Base-by-base conservation (phyloP, 2,888 invertebrate species). In the Pristionchus mayeri region DNA sequence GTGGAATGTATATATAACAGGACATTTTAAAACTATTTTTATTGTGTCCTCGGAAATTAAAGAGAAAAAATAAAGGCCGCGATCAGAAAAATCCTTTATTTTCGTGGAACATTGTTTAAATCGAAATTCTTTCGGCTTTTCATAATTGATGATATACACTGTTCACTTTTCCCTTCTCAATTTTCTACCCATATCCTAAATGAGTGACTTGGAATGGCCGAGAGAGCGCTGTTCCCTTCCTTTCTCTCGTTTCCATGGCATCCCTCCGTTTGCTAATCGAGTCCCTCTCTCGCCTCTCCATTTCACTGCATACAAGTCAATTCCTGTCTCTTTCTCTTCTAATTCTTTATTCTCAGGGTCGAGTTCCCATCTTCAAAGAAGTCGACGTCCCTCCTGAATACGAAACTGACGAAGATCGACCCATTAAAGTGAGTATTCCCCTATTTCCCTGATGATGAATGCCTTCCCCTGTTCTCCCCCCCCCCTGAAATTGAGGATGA, bases 361-460 rank as follows among this genome's bases (percentile, higher is more conserved):
- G 63, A 9, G 63, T 24, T 37, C 24, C 67, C 0, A 30, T 27
- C 24, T 24, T 21, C 21, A 18, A 63, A 82, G 82, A 82, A 48
- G 82, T 82, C 1, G 82, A 52, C 34, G 82, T 82, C 6, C 82
- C 82, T 7, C 82, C 63, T 27, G 82, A 82, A 37, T 82, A 82
- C 82, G 82, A 82, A 24, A 82, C 82, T 0, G 82, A 82, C 82
- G 82, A 82, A 16, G 82, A 82, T 30, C 63, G 82, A 44, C 82
- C 82, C 7, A 82, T 82, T 27, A 60, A 67, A 30, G 82, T 80
- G 21, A 57, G 57, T 7, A 16, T 34, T 63, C 3, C 21, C 6
- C 24, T n/a, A 2, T n/a, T 57, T 57, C 7, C 21, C 24, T 7
- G 21, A n/a, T 57, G 7, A 44, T 44, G 6, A 44, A 9, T 13